Base-by-base conservation (phyloP, 2,113 vertebrate species). In the Carassius auratus region DNA sequence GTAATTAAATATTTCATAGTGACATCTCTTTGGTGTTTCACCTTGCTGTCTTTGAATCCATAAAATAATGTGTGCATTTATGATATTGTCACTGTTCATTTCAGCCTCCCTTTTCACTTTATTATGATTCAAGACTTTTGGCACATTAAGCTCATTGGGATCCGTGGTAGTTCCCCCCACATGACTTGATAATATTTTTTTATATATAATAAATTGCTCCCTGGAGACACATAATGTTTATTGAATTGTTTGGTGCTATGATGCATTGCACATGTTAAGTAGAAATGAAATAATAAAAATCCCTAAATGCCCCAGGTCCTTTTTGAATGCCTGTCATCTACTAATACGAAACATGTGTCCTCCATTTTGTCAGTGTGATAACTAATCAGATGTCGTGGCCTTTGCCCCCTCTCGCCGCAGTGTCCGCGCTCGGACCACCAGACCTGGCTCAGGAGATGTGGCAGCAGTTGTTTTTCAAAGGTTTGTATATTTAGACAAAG, bases 401-500 rank as follows among this genome's bases (percentile, higher is more conserved):
- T 86, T 64, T 81, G 85, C 69, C 81, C 84, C 38, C 5, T 30
- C 48, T 83, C 55, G 8, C 55, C 57, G 30, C 64, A 71, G 80
- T 48, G 36, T 75, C 66, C 76, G 12, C 12, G 4, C 42, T 76
- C 45, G 26, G 76, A 84, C 84, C 84, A 84, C 66, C 84, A 80
- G 68, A 85, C 59, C 42, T 75, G 71, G 84, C 86, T 85, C 74
- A 81, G 57, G 69, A 84, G 83, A 81, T 79, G 77, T 71, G 71
- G 66, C 57, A 45, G 59, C 76, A 57, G 87, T 88, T 82, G 76
- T 66, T 84, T 79, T 66, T 45, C 48, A 80, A 87, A 87, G 78
- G 83, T 87, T 85, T 89, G 88, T 88, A 75, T 90, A 88, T 88
- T 90, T 88, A 84, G 73, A 84, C 84, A 85, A 76, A 88, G 81